Base-by-base conservation (phyloP, 2,888 invertebrate species). In the Sycophila texana region DNA sequence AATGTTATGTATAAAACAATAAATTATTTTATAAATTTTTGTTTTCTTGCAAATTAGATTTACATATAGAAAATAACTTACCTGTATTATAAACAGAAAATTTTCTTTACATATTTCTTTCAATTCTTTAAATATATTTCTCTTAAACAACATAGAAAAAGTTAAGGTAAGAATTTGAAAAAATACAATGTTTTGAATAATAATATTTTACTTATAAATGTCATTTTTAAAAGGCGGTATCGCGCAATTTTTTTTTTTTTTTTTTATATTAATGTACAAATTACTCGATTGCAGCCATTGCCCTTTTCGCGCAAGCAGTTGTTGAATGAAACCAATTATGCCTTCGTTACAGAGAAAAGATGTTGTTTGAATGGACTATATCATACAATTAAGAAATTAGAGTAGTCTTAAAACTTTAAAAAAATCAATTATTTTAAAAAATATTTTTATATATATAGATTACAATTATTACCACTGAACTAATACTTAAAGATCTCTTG, bases 141-240 rank as follows among this genome's bases (percentile, higher is more conserved):
- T n/a, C 39, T 63, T 5, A 13, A 18, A 47, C 26, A 26, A 26
- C 26, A 63, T 30, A 4, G 30, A 18, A 18, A 18, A 63, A 47
- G n/a, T 47, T 26, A 16, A 39, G 13, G 60, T 26, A 66, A 49
- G 68, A 78, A 70, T 47, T 68, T 70, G 16, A 51, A 80, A 66
- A 79, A 55, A 71, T 65, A 75, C 67, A 81, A 72, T 57, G 10
- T 30, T 63, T 74, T 74, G 68, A 72, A 66, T 80, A 74, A 72
- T 75, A 80, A 76, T 79, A 75, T 77, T 81, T 74, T 82, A 79
- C 70, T 81, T 81, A 80, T 81, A 82, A 77, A 82, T 80, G 75
- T 80, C 76, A 81, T 81, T 78, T 80, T 74, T 82, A 80, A 79
- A 82, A 80, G 78, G 75, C 80, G 77, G 71, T 67, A 79, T 76